Percentiles rank a stretch among this genome's conserved stretches.
These are phyloP conservation scores for Sialis fuliginosa DNA, from an alignment of 2,888 invertebrate species.

Conservation along the genomic window DNA sequence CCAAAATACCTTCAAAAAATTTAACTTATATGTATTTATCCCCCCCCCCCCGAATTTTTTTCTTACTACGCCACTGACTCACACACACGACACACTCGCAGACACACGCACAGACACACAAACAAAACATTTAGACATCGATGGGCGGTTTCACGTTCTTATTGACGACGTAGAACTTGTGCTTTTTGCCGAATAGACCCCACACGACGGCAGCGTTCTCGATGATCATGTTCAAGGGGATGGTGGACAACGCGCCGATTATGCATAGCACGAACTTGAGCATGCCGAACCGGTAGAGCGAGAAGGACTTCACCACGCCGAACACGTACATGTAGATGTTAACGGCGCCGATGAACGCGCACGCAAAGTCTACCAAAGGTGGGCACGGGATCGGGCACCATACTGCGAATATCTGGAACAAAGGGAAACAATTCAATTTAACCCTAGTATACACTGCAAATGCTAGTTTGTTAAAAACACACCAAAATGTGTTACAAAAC, in stretches of 20 bases:
- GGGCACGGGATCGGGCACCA: slow-evolving; percentile 79
- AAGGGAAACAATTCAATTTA: too few relatives aligned
- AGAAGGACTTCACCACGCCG: slow-evolving; percentile 93
- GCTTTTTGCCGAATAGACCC: slow-evolving; percentile 87
- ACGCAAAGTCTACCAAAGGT: slow-evolving; percentile 63
- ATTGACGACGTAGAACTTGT: slow-evolving; percentile 93
- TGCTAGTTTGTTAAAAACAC: too few relatives aligned
- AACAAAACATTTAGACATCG: slow-evolving; percentile 29
- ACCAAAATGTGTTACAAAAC: too few relatives aligned
- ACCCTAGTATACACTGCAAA: too few relatives aligned
- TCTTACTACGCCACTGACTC: too few relatives aligned
- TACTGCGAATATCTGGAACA: slow-evolving; percentile 43
- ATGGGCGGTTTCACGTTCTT: slow-evolving; percentile 65
- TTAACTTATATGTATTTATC: too few relatives aligned
- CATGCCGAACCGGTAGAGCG: slow-evolving; percentile 69
- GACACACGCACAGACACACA: not conserved
- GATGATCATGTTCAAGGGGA: slow-evolving; percentile 85
- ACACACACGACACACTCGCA: not conserved
- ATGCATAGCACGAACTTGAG: slow-evolving; percentile 63
- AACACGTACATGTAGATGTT: slow-evolving; percentile 97
- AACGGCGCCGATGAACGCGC: slow-evolving; percentile 82
- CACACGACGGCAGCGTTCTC: slow-evolving; percentile 91
- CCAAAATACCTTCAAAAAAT: too few relatives aligned
- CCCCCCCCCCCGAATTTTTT: too few relatives aligned
- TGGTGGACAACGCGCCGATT: slow-evolving; percentile 71